Conservation (phyloP, 2,888 invertebrate genomes). For the Ennomos fuscantarius region DNA sequence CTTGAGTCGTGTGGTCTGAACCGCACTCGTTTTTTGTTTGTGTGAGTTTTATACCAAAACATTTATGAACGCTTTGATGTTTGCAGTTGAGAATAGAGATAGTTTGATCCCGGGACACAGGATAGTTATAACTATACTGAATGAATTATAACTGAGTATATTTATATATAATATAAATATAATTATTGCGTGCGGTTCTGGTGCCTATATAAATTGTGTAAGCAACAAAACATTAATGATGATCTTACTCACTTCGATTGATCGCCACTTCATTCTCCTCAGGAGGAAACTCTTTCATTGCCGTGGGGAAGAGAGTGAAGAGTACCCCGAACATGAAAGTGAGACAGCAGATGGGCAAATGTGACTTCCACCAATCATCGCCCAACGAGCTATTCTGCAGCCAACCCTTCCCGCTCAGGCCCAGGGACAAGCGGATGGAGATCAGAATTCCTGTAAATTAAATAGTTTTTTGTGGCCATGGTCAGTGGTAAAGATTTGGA, state of each 20-base stretch:
- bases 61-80: too few relatives aligned
- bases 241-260: conserved; percentile 25
- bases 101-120: too few relatives aligned
- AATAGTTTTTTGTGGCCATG: too few relatives aligned
- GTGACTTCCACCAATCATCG: conserved; percentile 72
- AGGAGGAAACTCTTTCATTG: conserved; percentile 51
- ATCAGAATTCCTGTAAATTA: conserved; percentile 66
- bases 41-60: too few relatives aligned
- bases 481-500: too few relatives aligned
- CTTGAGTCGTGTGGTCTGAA: too few relatives aligned
- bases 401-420: conserved; percentile 67
- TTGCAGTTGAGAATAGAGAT: too few relatives aligned
- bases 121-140: too few relatives aligned
- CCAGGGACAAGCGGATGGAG: conserved; percentile 72
- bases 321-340: conserved; percentile 71
- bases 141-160: too few relatives aligned
- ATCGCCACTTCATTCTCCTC: conserved; percentile 10
- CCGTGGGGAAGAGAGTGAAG: conserved; percentile 67
- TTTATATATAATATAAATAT: too few relatives aligned
- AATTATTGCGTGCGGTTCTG: too few relatives aligned
- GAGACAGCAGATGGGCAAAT: conserved; percentile 67
- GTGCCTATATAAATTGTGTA: not conserved
- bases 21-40: too few relatives aligned
- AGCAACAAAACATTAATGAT: not conserved
- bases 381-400: conserved; percentile 55